Conservation (phyloP, 2,797 vertebrate species). For the Bovichtus diacanthus region DNA sequence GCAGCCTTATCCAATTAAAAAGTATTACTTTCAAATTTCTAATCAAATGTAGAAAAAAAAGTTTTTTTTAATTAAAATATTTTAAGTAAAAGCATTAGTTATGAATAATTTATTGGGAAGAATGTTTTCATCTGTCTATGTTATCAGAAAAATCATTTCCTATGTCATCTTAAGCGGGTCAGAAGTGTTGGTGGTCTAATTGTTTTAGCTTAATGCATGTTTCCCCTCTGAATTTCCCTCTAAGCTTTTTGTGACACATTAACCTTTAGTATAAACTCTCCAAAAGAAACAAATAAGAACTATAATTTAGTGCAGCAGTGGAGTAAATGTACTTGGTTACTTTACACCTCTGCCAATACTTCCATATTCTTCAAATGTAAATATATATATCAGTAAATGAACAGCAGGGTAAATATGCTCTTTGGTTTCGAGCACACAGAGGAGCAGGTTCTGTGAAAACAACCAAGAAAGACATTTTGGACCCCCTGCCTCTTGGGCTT, state of each 20-base stretch:
- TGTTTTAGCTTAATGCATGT: background rate
- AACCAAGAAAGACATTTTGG: constrained; percentile 28
- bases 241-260: background rate
- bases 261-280: background rate
- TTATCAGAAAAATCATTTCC: background rate
- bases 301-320: background rate
- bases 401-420: constrained; percentile 24
- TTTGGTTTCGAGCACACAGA: constrained; percentile 33
- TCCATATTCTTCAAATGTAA: constrained; percentile 13
- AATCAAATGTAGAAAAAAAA: background rate
- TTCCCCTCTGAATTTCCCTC: background rate
- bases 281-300: too few relatives aligned
- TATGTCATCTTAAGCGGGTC: background rate
- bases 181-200: background rate
- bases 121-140: background rate
- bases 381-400: constrained; percentile 26
- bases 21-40: background rate
- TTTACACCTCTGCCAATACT: background rate
- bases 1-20: background rate
- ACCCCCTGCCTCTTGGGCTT: background rate
- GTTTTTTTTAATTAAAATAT: background rate
- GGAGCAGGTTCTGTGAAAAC: constrained; percentile 32
- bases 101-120: background rate
- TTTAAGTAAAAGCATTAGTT: background rate
- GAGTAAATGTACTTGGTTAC: background rate